These are phyloP conservation scores for Nipponacmea schrenckii DNA, from an alignment of 2,888 invertebrate species.

Conservation along the genomic window DNA sequence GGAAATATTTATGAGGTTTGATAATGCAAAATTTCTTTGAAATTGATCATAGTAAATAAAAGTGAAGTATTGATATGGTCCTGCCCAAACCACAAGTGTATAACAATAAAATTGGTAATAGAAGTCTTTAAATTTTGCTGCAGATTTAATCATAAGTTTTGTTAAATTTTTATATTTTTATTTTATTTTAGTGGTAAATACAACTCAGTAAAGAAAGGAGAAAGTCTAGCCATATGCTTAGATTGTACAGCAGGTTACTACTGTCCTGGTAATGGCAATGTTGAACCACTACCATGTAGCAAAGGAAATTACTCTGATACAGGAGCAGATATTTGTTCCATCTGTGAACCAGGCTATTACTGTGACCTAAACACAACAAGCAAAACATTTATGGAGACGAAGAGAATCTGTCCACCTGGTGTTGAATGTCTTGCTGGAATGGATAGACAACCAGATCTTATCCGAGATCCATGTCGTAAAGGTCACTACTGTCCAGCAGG, in stretches of 20 bases:
- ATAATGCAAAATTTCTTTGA: background rate
- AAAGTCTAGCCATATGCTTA: constrained; percentile 46
- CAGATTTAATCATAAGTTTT: too few species aligned
- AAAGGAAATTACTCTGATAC: constrained; percentile 62
- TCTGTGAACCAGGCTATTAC: constrained; percentile 59
- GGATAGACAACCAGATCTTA: constrained; percentile 53
- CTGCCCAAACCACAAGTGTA: too few species aligned
- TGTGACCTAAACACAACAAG: constrained; percentile 61
- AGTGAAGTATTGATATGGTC: too few species aligned
- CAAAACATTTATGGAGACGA: constrained; percentile 39
- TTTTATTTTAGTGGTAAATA: constrained; percentile 53
- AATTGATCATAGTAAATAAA: too few species aligned
- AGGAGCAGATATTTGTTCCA: constrained; percentile 51
- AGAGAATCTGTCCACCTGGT: constrained; percentile 58
- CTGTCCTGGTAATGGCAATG: constrained; percentile 53
- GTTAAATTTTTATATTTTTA: too few species aligned
- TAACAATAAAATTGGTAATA: too few species aligned
- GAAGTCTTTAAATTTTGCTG: too few species aligned
- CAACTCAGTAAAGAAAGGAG: constrained; percentile 46
- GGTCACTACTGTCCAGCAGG: constrained; percentile 63
- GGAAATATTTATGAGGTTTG: background rate
- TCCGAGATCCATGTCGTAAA: constrained; percentile 50
- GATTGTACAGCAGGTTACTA: constrained; percentile 62
- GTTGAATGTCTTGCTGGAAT: constrained; percentile 62
- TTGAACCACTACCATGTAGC: constrained; percentile 54